phyloP scores from a whole-genome alignment of 2,113 vertebrate species.

The Bos javanicus region DNA sequence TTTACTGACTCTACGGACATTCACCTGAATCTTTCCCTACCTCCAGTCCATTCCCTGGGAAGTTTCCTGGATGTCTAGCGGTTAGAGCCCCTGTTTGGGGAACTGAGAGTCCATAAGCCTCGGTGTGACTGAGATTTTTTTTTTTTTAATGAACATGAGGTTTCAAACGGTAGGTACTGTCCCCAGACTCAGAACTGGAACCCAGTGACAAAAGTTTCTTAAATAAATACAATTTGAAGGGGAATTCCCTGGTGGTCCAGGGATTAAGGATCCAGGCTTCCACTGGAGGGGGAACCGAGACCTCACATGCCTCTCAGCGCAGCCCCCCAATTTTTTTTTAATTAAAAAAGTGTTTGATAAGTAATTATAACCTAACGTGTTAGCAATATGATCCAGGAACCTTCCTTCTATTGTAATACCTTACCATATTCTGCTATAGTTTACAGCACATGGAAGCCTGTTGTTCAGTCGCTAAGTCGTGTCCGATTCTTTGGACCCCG shows the following conservation, averaged over 20 bases:
- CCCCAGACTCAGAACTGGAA: not conserved
- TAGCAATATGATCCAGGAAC: not conserved
- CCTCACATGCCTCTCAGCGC: not conserved
- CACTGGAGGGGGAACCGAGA: not conserved
- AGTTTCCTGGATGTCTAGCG: not conserved
- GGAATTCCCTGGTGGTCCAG: not conserved
- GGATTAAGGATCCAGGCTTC: not conserved
- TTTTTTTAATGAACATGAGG: not conserved
- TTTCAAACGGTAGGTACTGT: not conserved
- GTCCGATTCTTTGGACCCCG: not conserved
- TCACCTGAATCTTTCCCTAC: not conserved
- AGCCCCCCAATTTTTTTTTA: not conserved
- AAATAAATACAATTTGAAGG: not conserved
- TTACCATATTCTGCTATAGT: not conserved
- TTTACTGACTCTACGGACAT: not conserved
- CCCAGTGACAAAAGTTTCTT: not conserved
- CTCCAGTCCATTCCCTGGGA: not conserved
- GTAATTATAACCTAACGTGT: not conserved
- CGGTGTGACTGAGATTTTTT: not conserved
- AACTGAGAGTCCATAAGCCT: not conserved
- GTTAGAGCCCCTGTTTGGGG: not conserved
- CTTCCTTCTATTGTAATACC: not conserved
- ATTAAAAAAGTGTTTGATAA: not conserved
- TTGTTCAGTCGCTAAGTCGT: accelerated
- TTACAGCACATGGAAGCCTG: not conserved